Conservation (phyloP, 2,797 vertebrate genomes). For the Cossypha dichroa region DNA sequence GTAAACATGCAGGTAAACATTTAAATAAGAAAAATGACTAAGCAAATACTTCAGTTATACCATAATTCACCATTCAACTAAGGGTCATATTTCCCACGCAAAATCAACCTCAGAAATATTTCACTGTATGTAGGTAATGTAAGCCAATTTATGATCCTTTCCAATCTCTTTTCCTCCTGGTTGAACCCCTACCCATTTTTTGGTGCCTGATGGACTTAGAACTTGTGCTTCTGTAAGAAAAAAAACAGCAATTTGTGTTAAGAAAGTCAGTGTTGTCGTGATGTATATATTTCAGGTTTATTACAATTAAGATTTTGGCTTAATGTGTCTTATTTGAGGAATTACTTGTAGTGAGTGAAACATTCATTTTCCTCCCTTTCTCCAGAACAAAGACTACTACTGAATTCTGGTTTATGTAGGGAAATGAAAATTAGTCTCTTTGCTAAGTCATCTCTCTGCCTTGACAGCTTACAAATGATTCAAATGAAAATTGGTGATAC, state of each 20-base stretch:
- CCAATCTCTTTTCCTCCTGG: not conserved
- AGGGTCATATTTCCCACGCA: not conserved
- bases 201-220: not conserved
- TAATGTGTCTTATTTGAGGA: not conserved
- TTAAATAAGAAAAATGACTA: not conserved
- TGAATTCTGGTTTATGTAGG: not conserved
- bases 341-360: not conserved
- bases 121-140: not conserved
- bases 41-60: not conserved
- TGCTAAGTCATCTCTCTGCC: not conserved
- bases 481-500: not conserved
- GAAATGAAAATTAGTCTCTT: not conserved
- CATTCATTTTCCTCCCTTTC: not conserved
- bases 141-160: not conserved
- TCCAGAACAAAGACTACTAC: not conserved
- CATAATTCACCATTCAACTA: not conserved
- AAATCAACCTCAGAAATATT: not conserved
- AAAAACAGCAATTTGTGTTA: not conserved
- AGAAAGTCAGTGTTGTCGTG: not conserved
- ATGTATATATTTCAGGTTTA: not conserved
- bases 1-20: not conserved
- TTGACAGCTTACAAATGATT: not conserved
- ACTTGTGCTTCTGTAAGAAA: not conserved
- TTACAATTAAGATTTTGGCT: not conserved
- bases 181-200: not conserved